Base-by-base conservation (phyloP, 30 jellyfish, hydroid and myxozoan species). In the Turritopsis dohrnii region DNA sequence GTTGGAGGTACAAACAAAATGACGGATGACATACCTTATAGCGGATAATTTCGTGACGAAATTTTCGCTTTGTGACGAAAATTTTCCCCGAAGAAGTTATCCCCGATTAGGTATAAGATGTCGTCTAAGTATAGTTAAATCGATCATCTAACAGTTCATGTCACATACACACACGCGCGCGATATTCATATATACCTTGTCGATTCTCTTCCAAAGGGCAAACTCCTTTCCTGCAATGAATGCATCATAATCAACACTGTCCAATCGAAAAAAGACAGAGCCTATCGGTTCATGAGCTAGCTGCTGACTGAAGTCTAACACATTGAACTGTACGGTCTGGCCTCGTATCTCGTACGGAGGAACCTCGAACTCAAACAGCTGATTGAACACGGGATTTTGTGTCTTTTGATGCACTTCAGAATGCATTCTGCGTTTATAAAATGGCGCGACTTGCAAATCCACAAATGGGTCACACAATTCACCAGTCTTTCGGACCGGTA, bases 381-480 rank as follows among this genome's bases (percentile, higher is more conserved):
- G 99, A 76, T 94, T 89, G 76, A 94, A 94, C 0, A 83, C 71
- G 16, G 99, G 99, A 77, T 94, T 94, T 65, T 90, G 89, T 1
- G 99, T 94, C 87, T 94, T 94, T 74, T 94, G 99, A 79, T 94
- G 99, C 29, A 94, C 99, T 71, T 94, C 99, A 0, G 99, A 94
- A 84, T 94, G 99, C 88, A 90, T 94, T 79, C 96, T 76, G 41
- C 99, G 85, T 84, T 85, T 89, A 74, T 94, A 94, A 31, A 53
- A 89, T 9, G 99, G 99, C 17, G 94, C 84, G 25, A 94, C 81
- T 76, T 88, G 96, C 1, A 94, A 72, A 31, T 94, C 99, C 52
- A 94, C 99, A 89, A 94, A 94, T 25, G 99, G 99, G 69, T 94
- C 99, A 31, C 96, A 88, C 71, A 86, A 81, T 53, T 89, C 96